A percentile compares a stretch with the other conserved stretches of the same genome.
Evolutionary conservation across 2,113 vertebrate species (phyloP).

Genomic region (Stigmatopora argus): DNA sequence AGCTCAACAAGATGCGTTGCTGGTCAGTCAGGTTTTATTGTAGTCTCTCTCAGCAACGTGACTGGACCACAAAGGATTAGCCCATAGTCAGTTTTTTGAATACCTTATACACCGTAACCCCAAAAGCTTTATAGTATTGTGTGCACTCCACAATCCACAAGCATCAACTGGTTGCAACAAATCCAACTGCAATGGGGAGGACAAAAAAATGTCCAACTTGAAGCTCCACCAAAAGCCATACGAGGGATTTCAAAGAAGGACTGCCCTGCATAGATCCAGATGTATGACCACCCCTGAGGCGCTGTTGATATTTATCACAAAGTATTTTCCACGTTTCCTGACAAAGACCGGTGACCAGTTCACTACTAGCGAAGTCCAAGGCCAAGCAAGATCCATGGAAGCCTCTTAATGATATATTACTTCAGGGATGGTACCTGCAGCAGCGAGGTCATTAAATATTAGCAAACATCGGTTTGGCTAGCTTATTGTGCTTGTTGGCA

Average conservation of each 20-base stretch:
- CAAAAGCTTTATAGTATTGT: neutral
- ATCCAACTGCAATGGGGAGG: neutral
- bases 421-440: too few species aligned
- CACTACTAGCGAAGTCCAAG: neutral
- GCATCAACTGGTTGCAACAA: neutral
- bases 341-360: neutral
- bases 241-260: too few species aligned
- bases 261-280: too few species aligned
- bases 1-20: conserved; percentile 67
- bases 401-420: neutral
- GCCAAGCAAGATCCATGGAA: neutral
- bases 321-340: neutral
- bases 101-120: neutral
- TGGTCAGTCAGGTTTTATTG: conserved; percentile 66
- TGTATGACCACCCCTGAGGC: too few species aligned
- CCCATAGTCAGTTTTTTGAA: neutral
- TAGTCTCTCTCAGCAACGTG: neutral
- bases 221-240: too few species aligned
- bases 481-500: neutral
- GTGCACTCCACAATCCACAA: neutral
- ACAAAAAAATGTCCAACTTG: neutral
- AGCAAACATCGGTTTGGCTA: neutral
- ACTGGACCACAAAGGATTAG: neutral
- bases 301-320: neutral
- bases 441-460: neutral